Conservation (phyloP, 92 coral and sea anemone species). For the Anthopleura xanthogrammica region DNA sequence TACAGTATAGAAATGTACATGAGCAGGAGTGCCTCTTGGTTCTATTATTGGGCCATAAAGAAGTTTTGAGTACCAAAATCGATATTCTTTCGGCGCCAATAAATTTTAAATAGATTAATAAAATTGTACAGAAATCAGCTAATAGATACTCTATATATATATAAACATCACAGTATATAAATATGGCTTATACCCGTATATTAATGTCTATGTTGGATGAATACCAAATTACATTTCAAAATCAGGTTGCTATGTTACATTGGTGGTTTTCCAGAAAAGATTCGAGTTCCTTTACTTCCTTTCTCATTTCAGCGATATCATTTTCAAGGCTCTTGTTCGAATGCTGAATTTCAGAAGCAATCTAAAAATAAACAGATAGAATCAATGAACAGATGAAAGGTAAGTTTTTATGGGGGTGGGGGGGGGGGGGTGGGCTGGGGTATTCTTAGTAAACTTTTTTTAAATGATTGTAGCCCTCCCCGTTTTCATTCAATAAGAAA, state of each 20-base stretch:
- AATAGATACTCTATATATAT: not conserved
- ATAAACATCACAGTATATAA: not conserved
- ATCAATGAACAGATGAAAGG: no score
- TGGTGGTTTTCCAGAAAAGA: constrained; percentile 34
- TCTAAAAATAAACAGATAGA: constrained; percentile 16
- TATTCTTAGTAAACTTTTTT: not conserved
- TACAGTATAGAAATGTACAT: not conserved
- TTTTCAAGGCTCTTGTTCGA: constrained; percentile 42
- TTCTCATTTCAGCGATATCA: constrained; percentile 46
- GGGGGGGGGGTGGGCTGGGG: no score
- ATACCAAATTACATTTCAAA: not conserved
- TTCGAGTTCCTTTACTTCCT: constrained; percentile 36
- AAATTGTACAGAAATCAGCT: not conserved
- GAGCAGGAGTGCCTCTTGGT: not conserved
- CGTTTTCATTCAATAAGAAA: no score
- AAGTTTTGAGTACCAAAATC: not conserved
- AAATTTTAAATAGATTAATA: not conserved
- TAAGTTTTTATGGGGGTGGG: no score
- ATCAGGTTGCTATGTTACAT: constrained; percentile 16
- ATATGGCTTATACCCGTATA: not conserved
- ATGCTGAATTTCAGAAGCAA: constrained; percentile 31
- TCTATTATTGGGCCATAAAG: not conserved
- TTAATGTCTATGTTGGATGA: not conserved
- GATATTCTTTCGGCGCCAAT: not conserved
- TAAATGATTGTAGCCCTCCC: no score